A percentile compares a stretch with the other conserved stretches of the same genome.
Evolutionary conservation across 2,113 vertebrate genomes (phyloP).

Genomic region (Perca fluviatilis): DNA sequence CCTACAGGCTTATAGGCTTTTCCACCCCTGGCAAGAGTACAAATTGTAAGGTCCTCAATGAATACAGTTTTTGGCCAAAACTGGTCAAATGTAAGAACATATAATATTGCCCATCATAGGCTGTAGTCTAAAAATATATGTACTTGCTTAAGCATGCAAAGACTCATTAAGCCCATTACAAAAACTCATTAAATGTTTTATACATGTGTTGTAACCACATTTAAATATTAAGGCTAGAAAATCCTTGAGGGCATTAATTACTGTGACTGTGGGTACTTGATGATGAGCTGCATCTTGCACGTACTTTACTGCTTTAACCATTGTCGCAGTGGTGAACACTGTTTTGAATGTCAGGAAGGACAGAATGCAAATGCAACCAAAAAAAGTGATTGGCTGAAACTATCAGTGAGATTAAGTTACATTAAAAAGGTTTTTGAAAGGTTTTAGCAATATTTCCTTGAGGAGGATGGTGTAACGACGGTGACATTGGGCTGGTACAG

Average conservation of each 20-base stretch:
- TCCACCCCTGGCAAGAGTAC: background rate
- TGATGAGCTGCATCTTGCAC: slow-evolving; percentile 11
- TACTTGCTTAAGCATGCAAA: background rate
- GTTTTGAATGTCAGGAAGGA: background rate
- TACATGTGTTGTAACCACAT: background rate
- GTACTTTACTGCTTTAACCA: background rate
- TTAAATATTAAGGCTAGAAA: background rate
- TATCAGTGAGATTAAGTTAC: background rate
- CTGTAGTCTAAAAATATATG: background rate
- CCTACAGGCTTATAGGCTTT: slow-evolving; percentile 17
- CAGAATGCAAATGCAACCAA: background rate
- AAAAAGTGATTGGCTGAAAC: background rate
- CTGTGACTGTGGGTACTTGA: slow-evolving; percentile 6
- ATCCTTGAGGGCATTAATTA: background rate
- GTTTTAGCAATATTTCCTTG: background rate
- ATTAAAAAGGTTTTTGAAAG: background rate
- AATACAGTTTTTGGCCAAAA: background rate
- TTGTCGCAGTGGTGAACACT: no score
- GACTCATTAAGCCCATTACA: background rate
- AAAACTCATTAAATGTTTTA: background rate
- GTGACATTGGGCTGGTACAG: background rate
- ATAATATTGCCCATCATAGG: background rate
- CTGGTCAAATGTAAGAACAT: background rate
- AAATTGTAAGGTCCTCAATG: background rate
- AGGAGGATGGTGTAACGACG: background rate